Percentiles rank a stretch among this genome's conserved stretches.
Evolutionary conservation across 2,888 invertebrate genomes (phyloP).

Genomic region (Sesia bembeciformis): DNA sequence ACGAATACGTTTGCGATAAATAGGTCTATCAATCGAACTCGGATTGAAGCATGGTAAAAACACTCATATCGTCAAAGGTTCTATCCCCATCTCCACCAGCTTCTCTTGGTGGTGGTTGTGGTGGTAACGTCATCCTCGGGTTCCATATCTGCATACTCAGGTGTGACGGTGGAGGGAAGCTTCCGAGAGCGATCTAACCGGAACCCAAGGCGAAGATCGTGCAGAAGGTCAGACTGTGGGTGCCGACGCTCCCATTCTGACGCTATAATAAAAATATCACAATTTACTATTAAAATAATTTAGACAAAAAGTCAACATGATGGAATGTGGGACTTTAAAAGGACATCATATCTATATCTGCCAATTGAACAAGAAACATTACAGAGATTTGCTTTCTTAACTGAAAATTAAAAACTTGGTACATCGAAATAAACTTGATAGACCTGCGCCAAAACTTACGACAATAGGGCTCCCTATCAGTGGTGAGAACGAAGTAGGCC

Average conservation of each 20-base stretch:
- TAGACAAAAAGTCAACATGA: too few species aligned
- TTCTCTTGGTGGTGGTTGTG: constrained; percentile 23
- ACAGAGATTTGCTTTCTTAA: too few species aligned
- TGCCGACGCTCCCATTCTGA: constrained; percentile 37
- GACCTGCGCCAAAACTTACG: constrained; percentile 40
- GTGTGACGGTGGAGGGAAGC: constrained; percentile 5
- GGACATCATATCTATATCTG: too few species aligned
- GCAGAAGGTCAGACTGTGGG: constrained; percentile 33
- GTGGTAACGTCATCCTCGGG: constrained; percentile 1
- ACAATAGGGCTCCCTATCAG: constrained; percentile 65
- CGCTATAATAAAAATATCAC: constrained; percentile 20
- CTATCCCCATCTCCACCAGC: constrained; percentile 22
- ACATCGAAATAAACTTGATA: too few species aligned
- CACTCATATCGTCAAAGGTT: too few species aligned
- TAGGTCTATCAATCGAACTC: too few species aligned
- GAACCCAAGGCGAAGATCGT: constrained; percentile 42
- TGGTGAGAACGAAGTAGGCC: constrained; percentile 69
- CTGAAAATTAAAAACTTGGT: too few species aligned
- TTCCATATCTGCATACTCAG: constrained; percentile 35
- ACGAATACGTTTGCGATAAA: too few species aligned
- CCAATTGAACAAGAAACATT: too few species aligned
- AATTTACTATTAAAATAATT: neutral
- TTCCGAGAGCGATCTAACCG: constrained; percentile 15
- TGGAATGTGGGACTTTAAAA: too few species aligned
- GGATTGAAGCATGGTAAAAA: too few species aligned